These are phyloP conservation scores for Stenodera caucasica DNA, from an alignment of 2,888 invertebrate genomes.

Conservation along the genomic window DNA sequence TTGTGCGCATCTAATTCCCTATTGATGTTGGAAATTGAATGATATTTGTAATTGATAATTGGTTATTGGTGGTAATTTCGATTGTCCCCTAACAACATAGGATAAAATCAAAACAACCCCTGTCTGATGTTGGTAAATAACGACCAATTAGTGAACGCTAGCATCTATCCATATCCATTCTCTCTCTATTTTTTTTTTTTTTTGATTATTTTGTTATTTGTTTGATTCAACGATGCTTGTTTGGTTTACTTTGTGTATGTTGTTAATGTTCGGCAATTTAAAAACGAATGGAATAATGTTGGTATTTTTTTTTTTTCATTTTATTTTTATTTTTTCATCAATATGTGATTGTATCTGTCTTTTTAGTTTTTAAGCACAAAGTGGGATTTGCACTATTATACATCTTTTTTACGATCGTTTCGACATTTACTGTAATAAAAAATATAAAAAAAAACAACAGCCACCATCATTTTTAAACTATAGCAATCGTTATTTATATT, in stretches of 20 bases:
- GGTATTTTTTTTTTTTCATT: constrained; percentile 40
- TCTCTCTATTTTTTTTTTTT: background rate
- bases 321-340: constrained; percentile 33
- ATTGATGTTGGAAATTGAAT: background rate
- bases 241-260: constrained; percentile 9
- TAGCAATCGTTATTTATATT: constrained; percentile 1
- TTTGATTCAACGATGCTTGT: constrained; percentile 1
- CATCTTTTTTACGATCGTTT: constrained; percentile 14
- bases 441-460: background rate
- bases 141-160: constrained; percentile 8
- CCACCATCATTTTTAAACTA: constrained; percentile 6
- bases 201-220: no score
- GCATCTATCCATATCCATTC: constrained; percentile 1
- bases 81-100: background rate
- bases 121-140: constrained; percentile 8
- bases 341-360: background rate
- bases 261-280: constrained; percentile 14
- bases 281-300: constrained; percentile 28
- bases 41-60: background rate
- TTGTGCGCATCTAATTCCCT: no score
- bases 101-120: background rate
- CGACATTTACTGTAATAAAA: background rate
- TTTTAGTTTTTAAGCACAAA: constrained; percentile 7
- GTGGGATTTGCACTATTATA: constrained; percentile 11
- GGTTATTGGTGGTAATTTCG: background rate